A percentile compares a stretch with the other conserved stretches of the same genome.
Conservation (phyloP, 1,140 invertebrate species). For the Andrena cerasifolii region DNA sequence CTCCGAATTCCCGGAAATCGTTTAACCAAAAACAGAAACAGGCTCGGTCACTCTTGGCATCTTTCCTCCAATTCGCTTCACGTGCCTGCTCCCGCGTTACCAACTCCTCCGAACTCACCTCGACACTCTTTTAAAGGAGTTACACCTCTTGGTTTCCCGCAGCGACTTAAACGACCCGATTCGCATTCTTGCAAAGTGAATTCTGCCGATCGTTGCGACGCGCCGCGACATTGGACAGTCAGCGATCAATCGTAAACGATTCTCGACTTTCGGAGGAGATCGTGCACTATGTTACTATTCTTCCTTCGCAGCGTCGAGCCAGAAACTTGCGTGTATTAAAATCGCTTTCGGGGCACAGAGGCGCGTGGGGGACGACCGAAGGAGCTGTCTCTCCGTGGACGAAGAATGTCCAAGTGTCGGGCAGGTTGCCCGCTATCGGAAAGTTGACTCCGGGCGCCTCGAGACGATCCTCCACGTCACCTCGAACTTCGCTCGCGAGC, state of each 20-base stretch:
- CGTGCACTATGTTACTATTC: too few relatives aligned
- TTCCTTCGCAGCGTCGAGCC: too few relatives aligned
- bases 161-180: slow-evolving; percentile 37
- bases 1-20: too few relatives aligned
- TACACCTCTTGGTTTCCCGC: slow-evolving; percentile 57
- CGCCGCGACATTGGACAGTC: slow-evolving; percentile 7
- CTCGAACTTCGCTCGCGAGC: background rate
- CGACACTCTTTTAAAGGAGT: slow-evolving; percentile 67
- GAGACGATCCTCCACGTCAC: background rate
- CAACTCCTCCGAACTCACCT: slow-evolving; percentile 56
- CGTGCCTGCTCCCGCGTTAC: background rate
- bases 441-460: background rate
- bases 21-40: too few relatives aligned
- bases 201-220: background rate
- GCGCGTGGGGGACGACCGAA: background rate
- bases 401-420: background rate
- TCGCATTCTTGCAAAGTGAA: slow-evolving; percentile 55
- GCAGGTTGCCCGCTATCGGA: background rate
- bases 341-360: background rate
- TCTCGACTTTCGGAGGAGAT: too few relatives aligned
- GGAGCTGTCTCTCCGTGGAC: too few relatives aligned
- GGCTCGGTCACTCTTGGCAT: too few relatives aligned
- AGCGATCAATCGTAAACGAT: background rate
- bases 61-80: background rate
- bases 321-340: too few relatives aligned